Conservation (phyloP, 2,888 invertebrate genomes). For the Myathropa florea region DNA sequence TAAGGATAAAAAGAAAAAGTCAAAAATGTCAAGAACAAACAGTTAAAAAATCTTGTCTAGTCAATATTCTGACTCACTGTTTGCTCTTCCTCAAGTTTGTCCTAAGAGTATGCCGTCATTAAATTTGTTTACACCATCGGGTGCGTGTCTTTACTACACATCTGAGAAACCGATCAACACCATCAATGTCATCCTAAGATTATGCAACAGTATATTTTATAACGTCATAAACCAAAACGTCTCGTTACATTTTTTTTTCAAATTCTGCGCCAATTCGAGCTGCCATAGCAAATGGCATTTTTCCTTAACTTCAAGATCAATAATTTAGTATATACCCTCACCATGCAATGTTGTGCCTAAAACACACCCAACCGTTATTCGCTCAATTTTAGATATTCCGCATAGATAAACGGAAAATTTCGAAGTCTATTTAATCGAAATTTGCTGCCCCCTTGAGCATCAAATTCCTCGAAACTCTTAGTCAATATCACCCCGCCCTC, state of each 20-base stretch:
- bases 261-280: too few relatives aligned
- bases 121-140: too few relatives aligned
- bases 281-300: neutral
- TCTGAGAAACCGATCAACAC: neutral
- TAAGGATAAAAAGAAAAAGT: too few relatives aligned
- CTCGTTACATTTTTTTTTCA: too few relatives aligned
- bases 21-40: too few relatives aligned
- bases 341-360: neutral
- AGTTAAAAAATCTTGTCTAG: too few relatives aligned
- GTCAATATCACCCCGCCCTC: neutral
- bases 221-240: neutral
- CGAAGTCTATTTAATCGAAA: neutral
- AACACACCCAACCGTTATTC: neutral
- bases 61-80: too few relatives aligned
- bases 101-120: too few relatives aligned
- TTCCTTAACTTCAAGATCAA: neutral
- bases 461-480: neutral
- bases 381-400: neutral
- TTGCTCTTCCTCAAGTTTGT: too few relatives aligned
- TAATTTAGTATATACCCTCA: too few relatives aligned
- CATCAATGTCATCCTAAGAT: neutral
- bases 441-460: neutral
- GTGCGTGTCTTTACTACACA: neutral
- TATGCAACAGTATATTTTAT: neutral
- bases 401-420: neutral